Percentiles rank a stretch among this genome's conserved stretches.
Evolutionary conservation across 35 echinoderm and acorn worm species (phyloP).

Genomic region (Heliocidaris erythrogramma): DNA sequence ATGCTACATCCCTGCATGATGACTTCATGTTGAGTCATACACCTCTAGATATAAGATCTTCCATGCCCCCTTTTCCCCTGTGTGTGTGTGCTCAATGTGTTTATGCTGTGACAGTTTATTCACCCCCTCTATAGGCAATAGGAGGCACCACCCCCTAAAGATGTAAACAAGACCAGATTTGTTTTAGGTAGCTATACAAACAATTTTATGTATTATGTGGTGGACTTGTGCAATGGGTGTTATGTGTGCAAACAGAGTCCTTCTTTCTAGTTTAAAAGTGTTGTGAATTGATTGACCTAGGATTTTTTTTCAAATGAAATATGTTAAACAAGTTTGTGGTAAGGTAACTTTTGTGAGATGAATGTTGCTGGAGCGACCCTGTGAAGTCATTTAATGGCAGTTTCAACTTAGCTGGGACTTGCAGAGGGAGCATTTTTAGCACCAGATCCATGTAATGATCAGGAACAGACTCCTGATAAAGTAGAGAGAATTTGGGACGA

Average conservation of each 20-base stretch:
- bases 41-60: background rate
- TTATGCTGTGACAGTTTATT: background rate
- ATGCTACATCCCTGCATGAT: background rate
- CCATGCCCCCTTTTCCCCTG: background rate
- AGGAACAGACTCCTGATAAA: too few relatives aligned
- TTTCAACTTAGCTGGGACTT: background rate
- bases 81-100: background rate
- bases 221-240: background rate
- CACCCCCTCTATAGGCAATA: background rate
- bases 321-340: background rate
- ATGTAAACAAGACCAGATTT: background rate
- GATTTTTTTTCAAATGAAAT: background rate
- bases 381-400: background rate
- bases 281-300: background rate
- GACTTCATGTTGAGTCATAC: background rate
- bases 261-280: background rate
- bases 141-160: background rate
- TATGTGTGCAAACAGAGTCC: background rate
- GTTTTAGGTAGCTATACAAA: background rate
- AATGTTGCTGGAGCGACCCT: background rate
- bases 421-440: background rate
- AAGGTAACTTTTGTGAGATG: background rate
- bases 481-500: too few relatives aligned
- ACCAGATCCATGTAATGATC: too few relatives aligned
- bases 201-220: background rate